Evolutionary conservation across 2,888 invertebrate species (phyloP).

Genomic region (Argyresthia albistria): DNA sequence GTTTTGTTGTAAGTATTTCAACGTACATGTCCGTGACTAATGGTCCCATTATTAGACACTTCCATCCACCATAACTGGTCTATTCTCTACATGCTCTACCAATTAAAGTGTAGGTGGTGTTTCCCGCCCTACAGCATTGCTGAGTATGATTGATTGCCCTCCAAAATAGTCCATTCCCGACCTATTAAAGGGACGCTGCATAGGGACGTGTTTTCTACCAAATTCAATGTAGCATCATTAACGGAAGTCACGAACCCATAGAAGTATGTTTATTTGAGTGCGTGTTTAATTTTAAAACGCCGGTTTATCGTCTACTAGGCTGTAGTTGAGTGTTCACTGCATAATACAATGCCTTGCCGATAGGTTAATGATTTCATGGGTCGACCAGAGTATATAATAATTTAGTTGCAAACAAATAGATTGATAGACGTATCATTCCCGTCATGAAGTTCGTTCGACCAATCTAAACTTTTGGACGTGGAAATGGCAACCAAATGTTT

Average conservation of each 20-base stretch:
- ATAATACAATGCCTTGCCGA: no score
- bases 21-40: conserved; percentile 1
- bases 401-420: no score
- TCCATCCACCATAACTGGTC: conserved; percentile 1
- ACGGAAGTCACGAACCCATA: conserved; percentile 1
- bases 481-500: no score
- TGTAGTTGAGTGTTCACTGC: no score
- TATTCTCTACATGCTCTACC: conserved; percentile 2
- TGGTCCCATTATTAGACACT: not conserved
- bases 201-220: conserved; percentile 1
- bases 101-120: conserved; percentile 4
- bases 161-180: conserved; percentile 1
- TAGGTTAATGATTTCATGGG: no score
- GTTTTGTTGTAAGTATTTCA: not conserved
- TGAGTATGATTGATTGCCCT: conserved; percentile 4
- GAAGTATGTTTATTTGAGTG: conserved; percentile 1
- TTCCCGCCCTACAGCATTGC: conserved; percentile 2
- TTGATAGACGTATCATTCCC: no score
- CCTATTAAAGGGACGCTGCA: not conserved
- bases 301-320: no score
- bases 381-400: no score
- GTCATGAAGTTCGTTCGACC: no score
- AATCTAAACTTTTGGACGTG: no score
- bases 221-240: not conserved
- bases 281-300: not conserved